phyloP scores from a whole-genome alignment of 1,140 invertebrate species.

The Kradibia gibbosae region DNA sequence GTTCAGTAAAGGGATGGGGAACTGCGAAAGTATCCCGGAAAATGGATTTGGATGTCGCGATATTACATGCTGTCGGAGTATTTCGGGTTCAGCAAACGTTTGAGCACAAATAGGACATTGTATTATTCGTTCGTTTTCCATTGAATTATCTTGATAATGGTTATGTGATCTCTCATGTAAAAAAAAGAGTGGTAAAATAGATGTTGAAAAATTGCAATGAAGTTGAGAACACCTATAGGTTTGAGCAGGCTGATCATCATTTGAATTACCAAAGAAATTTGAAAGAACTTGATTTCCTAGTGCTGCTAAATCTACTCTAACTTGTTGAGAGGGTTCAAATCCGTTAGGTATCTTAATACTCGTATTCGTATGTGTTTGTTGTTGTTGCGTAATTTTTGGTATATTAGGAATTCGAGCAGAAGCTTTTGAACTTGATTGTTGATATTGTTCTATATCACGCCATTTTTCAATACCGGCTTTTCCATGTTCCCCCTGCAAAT shows the following conservation, averaged over 20 bases:
- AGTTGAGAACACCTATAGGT: constrained; percentile 90
- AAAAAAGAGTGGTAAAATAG: constrained; percentile 90
- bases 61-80: constrained; percentile 76
- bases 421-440: constrained; percentile 55
- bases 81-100: constrained; percentile 73
- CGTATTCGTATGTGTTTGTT: constrained; percentile 68
- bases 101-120: constrained; percentile 78
- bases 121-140: constrained; percentile 55
- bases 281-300: constrained; percentile 75
- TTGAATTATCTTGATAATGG: constrained; percentile 61
- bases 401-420: constrained; percentile 35
- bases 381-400: constrained; percentile 53
- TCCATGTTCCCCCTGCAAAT: constrained; percentile 90
- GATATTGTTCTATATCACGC: constrained; percentile 76
- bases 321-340: constrained; percentile 64
- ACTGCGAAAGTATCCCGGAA: constrained; percentile 72
- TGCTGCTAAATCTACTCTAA: constrained; percentile 58
- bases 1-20: constrained; percentile 60
- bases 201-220: constrained; percentile 90
- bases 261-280: constrained; percentile 75
- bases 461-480: constrained; percentile 81
- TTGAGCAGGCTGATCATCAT: constrained; percentile 75
- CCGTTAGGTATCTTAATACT: constrained; percentile 78
- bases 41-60: constrained; percentile 73
- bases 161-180: constrained; percentile 90